These are phyloP conservation scores for Eupithecia centaureata DNA, from an alignment of 2,888 invertebrate species.

Conservation along the genomic window DNA sequence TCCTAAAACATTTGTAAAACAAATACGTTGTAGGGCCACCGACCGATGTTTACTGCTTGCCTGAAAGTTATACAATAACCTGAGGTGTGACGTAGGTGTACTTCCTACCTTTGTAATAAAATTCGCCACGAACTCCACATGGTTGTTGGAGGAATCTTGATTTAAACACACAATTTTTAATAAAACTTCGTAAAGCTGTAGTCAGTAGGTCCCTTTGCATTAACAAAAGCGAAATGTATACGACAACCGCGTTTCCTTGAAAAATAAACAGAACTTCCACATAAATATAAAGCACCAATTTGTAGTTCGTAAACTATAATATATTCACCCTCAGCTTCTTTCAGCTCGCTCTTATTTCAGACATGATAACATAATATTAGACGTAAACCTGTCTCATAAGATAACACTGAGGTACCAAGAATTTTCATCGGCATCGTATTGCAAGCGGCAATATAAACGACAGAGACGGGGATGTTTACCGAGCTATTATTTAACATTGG, in stretches of 20 bases:
- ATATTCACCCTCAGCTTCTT: slow-evolving; percentile 54
- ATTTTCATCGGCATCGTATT: slow-evolving; percentile 79
- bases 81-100: neutral
- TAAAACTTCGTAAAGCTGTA: neutral
- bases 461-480: slow-evolving; percentile 68
- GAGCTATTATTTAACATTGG: slow-evolving; percentile 66
- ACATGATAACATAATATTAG: slow-evolving; percentile 75
- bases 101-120: neutral
- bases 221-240: neutral
- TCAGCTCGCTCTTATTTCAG: slow-evolving; percentile 53
- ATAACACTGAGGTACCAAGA: slow-evolving; percentile 81
- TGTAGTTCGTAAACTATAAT: slow-evolving; percentile 56
- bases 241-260: slow-evolving; percentile 1
- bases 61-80: neutral
- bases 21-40: slow-evolving; percentile 9
- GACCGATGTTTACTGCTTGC: neutral
- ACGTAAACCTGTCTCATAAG: slow-evolving; percentile 77
- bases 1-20: slow-evolving; percentile 21
- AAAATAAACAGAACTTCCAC: slow-evolving; percentile 20
- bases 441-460: slow-evolving; percentile 79
- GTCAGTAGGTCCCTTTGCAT: neutral
- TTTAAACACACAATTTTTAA: neutral
- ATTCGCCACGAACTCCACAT: neutral
- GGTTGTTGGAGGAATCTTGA: neutral
- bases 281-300: slow-evolving; percentile 42